Evolutionary conservation across 2,113 vertebrate species (phyloP).

Genomic region (Oriolus oriolus): DNA sequence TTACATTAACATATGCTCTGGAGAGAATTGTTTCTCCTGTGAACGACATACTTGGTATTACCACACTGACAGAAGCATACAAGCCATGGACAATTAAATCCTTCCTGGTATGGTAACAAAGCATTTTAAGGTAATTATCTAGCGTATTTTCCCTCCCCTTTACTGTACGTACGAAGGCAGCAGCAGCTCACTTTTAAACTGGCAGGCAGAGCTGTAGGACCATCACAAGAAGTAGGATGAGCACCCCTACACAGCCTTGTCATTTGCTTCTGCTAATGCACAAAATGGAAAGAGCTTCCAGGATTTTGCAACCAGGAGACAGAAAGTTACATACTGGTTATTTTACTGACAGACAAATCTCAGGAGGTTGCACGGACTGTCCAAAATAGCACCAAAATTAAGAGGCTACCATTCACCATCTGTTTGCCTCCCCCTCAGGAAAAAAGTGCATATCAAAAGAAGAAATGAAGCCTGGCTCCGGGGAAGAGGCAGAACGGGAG

Average conservation of each 20-base stretch:
- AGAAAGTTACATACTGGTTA: background rate
- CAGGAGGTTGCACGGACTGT: background rate
- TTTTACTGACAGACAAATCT: background rate
- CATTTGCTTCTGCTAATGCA: background rate
- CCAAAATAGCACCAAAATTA: conserved; percentile 15
- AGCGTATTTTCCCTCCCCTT: background rate
- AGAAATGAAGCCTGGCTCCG: conserved; percentile 48
- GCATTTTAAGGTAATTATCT: background rate
- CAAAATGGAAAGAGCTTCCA: background rate
- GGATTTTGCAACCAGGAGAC: background rate
- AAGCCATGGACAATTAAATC: background rate
- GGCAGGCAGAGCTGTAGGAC: background rate
- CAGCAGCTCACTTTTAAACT: background rate
- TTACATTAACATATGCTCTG: background rate
- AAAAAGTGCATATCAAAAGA: conserved; percentile 3
- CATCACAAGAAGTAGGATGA: background rate
- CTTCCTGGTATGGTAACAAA: background rate
- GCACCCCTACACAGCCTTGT: background rate
- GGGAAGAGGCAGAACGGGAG: background rate
- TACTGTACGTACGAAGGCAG: background rate
- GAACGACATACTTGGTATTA: background rate
- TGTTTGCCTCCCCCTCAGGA: background rate
- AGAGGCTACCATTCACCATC: conserved; percentile 50
- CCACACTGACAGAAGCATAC: background rate
- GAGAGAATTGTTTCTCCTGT: background rate